phyloP scores from a whole-genome alignment of 2,888 invertebrate species.

The Spodoptera littoralis region DNA sequence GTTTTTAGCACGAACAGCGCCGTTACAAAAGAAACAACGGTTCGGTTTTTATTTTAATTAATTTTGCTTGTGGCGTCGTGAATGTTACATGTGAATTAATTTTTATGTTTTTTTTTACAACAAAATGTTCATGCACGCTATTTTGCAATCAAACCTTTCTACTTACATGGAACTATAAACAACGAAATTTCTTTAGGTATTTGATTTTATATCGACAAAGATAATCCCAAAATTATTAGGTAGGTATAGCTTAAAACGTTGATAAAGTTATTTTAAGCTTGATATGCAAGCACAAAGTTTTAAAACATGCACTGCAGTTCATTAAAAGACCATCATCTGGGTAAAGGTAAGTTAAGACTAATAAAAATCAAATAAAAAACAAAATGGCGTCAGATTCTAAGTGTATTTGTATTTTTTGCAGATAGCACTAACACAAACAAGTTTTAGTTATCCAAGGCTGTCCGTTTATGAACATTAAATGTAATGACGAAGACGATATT shows the following conservation, averaged over 20 bases:
- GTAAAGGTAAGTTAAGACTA: too few relatives aligned
- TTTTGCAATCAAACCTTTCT: conserved; percentile 26
- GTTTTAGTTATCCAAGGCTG: conserved; percentile 47
- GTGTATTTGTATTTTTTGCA: conserved; percentile 24
- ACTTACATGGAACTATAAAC: not conserved
- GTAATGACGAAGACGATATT: conserved; percentile 50
- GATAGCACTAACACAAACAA: conserved; percentile 32
- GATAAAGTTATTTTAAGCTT: too few relatives aligned
- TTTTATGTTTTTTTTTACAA: conserved; percentile 25
- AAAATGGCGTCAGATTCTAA: conserved; percentile 7
- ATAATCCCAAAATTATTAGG: too few relatives aligned
- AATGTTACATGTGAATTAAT: conserved; percentile 39
- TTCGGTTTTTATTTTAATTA: conserved; percentile 53
- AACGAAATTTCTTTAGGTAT: not conserved
- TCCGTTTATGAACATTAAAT: conserved; percentile 40
- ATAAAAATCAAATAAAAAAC: not conserved
- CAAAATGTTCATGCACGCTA: conserved; percentile 34
- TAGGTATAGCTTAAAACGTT: too few relatives aligned
- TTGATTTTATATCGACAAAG: not conserved
- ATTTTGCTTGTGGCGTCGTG: conserved; percentile 42
- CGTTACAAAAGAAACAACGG: conserved; percentile 52
- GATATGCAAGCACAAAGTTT: too few relatives aligned
- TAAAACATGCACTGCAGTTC: too few relatives aligned
- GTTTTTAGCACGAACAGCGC: conserved; percentile 53
- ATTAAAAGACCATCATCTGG: too few relatives aligned